Percentiles rank a stretch among this genome's conserved stretches.
These are phyloP conservation scores for Hydra vulgaris DNA, from an alignment of 30 jellyfish, hydroid and myxozoan species.

Conservation along the genomic window DNA sequence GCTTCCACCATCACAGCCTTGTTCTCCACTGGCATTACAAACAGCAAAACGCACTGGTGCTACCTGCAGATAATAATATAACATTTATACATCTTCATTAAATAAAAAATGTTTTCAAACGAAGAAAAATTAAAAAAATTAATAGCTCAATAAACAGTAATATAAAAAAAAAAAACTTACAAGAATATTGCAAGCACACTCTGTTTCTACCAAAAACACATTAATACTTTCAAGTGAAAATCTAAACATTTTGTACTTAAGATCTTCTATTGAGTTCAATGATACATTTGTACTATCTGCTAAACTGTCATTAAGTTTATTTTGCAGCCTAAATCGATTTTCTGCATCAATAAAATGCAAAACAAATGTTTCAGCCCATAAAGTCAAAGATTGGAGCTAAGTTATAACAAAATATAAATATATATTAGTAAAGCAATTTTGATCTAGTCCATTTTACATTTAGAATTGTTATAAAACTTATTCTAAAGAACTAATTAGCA, in stretches of 20 bases:
- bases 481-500: no score
- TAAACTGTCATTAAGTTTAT: constrained; percentile 43
- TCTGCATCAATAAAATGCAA: constrained; percentile 69
- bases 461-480: no score
- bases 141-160: neutral
- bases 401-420: neutral
- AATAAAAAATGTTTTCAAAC: neutral
- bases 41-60: constrained; percentile 68
- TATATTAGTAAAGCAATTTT: neutral
- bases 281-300: constrained; percentile 27
- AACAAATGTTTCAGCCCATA: constrained; percentile 68
- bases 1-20: constrained; percentile 58
- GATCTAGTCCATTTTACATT: no score
- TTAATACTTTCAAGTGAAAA: constrained; percentile 57
- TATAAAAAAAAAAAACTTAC: constrained; percentile 18
- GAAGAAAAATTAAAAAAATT: neutral
- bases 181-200: constrained; percentile 72
- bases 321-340: constrained; percentile 39
- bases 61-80: constrained; percentile 31
- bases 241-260: constrained; percentile 77
- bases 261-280: constrained; percentile 59
- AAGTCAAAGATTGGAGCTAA: constrained; percentile 50
- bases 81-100: neutral
- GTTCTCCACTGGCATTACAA: constrained; percentile 57
- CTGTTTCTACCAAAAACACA: constrained; percentile 62